Evolutionary conservation across 1,140 invertebrate genomes (phyloP).

Genomic region (Planococcus citri): DNA sequence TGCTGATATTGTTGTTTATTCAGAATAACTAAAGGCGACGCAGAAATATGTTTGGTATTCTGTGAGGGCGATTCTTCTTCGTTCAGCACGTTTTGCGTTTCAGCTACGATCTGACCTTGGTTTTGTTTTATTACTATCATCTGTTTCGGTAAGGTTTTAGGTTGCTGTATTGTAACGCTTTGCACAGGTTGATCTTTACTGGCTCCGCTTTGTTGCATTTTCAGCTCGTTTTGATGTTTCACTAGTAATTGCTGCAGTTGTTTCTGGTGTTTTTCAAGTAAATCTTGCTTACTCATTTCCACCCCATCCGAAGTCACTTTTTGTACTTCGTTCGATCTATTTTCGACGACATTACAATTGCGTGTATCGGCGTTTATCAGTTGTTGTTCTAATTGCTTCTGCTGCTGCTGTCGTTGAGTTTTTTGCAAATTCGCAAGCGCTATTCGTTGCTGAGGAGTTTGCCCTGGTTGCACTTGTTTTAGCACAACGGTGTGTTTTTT

Average conservation of each 20-base stretch:
- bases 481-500: not conserved
- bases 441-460: not conserved
- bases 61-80: not conserved
- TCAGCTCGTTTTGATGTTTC: conserved; percentile 11
- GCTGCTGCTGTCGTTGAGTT: not conserved
- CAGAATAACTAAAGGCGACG: not conserved
- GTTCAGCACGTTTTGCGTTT: not conserved
- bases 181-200: not conserved
- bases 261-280: conserved; percentile 2
- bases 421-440: not conserved
- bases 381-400: not conserved
- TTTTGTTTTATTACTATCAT: conserved; percentile 14
- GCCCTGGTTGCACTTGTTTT: not conserved
- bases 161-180: not conserved
- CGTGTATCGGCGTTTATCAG: not conserved
- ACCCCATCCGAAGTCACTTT: not conserved
- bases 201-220: not conserved
- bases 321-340: not conserved
- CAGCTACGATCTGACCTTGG: conserved; percentile 9
- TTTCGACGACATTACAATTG: not conserved
- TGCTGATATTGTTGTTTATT: conserved; percentile 14
- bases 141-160: not conserved
- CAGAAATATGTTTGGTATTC: not conserved
- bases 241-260: not conserved
- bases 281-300: not conserved